Evolutionary conservation across 2,113 vertebrate genomes (phyloP), one percentile per base, ranked within the genome.

Genomic region (Lethenteron camtschaticum): DNA sequence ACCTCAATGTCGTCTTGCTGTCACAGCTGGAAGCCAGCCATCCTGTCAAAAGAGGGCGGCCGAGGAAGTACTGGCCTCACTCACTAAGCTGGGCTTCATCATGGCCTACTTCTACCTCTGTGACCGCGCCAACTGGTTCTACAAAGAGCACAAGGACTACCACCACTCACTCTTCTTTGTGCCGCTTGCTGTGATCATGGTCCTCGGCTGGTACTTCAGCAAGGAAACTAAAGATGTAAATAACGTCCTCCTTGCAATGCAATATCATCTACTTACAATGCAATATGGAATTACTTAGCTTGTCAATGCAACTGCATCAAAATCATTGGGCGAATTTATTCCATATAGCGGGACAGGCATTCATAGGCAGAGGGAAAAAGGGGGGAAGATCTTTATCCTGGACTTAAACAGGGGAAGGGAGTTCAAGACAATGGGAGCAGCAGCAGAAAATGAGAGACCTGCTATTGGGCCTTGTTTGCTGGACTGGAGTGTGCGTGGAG

Each of bases 121-220:
- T 75, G 94, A 99, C 80, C 79, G 91, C 75, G 91, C 88, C 58
- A 83, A 99, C 75, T 78, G 95, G 56, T 99, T 95, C 77, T 95
- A 96, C 91, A 99, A 99, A 77, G 94, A 96, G 78, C 94, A 95
- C 75, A 99, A 99, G 77, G 90, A 89, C 78, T 99, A 99, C 76
- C 89, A 89, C 1, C 90, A 99, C 77, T 86, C 89, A 7, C 85
- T 87, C 11, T 99, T 99, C 81, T 99, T 96, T 83, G 85, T 96
- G 74, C 94, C 91, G 2, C 88, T 99, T 72, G 74, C 89, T 76
- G 94, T 92, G 73, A 85, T 96, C 72, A 80, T 96, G 76, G 84
- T 96, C 72, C 80, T 99, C 79, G 94, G 94, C 24, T 73, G 95
- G 57, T 96, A 96, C 84, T 99, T 91, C 80, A 88, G 79, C 41